Base-by-base conservation (phyloP, 2,888 invertebrate genomes). In the Platerodrilus igneus region DNA sequence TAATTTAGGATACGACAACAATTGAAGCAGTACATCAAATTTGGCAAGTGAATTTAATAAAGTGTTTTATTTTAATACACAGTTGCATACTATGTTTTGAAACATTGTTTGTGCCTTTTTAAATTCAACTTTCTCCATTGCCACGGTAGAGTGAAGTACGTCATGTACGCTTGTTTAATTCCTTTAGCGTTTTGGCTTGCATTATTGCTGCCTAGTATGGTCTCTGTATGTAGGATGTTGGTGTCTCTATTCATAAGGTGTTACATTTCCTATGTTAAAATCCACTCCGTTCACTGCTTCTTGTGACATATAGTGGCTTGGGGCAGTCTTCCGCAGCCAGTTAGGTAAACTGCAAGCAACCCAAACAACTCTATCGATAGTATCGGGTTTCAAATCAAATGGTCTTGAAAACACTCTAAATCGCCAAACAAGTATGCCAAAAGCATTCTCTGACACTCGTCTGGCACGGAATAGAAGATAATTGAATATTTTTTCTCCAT, bases 201-300 rank as follows among this genome's bases (percentile, higher is more conserved):
- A 20, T 38, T 31, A 17, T 41, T 37, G 41, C 33, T 37, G 25
- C 45, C 33, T 27, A 45, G 20, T 28, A 37, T 21, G 27, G 21
- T 45, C 37, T 37, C 33, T 32, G 28, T 16, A 16, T 44, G 45
- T 37, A 46, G 31, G 35, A 25, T 34, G 32, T 46, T 46, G 37
- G 15, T 19, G 13, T 38, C 17, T 32, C 17, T 14, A 19, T 25
- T 22, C 37, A n/a, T 38, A 37, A 20, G 28, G 29, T 26, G 17
- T 45, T 22, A 43, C 30, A 44, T 43, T 37, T 15, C 37, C 44
- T 17, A 26, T 42, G 27, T 44, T 44, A 14, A 44, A 42, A 32
- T 44, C 41, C 36, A 43, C 45, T 41, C 42, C 37, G 13, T 41
- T 20, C 23, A 32, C 9, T 32, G 31, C 38, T 38, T 38, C 26